Evolutionary conservation across 2,113 vertebrate species (phyloP), one percentile per base, ranked within the genome.

Genomic region (Dendropsophus ebraccatus): DNA sequence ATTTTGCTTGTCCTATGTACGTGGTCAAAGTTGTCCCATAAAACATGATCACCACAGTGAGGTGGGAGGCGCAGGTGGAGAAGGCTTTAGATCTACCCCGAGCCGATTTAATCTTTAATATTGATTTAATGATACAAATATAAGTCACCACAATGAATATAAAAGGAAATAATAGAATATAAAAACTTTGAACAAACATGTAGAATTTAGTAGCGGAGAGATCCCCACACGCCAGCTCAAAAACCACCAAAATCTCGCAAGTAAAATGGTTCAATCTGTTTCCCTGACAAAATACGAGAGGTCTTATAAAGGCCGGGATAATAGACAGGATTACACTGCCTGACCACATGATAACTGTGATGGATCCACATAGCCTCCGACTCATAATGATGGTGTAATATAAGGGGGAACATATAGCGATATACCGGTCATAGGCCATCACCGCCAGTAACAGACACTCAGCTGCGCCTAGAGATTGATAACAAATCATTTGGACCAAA

Each of bases 321-420:
- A 41, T 3, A 41, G 41, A 5, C 3, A 41, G 8, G 41, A 5
- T 5, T 5, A 41, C 3, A 41, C 41, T 41, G 3, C 41, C 41
- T 8, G 8, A 41, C 3, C 41, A 41, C 41, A 41, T 41, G 41
- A 41, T 41, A 41, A 41, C 41, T 5, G 41, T 41, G 41, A 41
- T 41, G 41, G 41, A 41, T 41, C 41, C 41, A 41, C 41, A 41
- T 2, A 28, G 12, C 10, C 1, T 2, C 17, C 75, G 2, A 0
- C 87, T 87, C 88, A 89, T 90, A 78, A 87, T 88, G 73, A 56
- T 1, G 1, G 78, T 9, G 0, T 91, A 91, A 32, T 82, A 76
- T 16, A 91, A 85, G 3, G 83, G 88, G 8, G 32, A 32, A 8
- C 41, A 41, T 41, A 41, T 41, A 41, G 41, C 41, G 8, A 41